phyloP scores from a whole-genome alignment of 2,797 vertebrate genomes.

The Malacoraja senta region DNA sequence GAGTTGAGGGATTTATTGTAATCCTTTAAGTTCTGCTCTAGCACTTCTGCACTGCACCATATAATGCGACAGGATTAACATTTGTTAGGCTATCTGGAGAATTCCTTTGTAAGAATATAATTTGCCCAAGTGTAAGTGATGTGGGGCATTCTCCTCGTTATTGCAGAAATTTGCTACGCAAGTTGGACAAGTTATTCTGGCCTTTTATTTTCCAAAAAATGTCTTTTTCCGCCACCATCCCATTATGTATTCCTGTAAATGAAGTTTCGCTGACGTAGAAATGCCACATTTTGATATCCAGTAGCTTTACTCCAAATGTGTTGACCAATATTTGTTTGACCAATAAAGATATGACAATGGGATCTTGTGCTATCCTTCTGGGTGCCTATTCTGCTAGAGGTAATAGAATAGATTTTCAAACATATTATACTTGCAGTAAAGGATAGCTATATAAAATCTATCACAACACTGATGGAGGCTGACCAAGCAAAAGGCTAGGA shows the following conservation, averaged over 20 bases:
- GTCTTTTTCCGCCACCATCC: neutral
- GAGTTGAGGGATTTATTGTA: constrained; percentile 28
- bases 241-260: neutral
- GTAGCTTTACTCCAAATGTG: neutral
- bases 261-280: neutral
- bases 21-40: constrained; percentile 21
- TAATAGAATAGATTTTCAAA: neutral
- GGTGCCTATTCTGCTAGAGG: neutral
- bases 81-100: constrained; percentile 14
- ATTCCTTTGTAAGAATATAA: neutral
- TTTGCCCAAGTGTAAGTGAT: neutral
- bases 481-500: neutral
- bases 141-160: neutral
- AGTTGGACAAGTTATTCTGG: neutral
- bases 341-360: neutral
- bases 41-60: neutral
- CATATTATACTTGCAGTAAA: too few relatives aligned
- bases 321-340: too few relatives aligned
- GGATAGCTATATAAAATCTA: neutral
- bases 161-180: neutral
- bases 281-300: neutral
- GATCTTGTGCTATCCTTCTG: neutral
- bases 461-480: neutral
- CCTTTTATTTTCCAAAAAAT: neutral
- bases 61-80: constrained; percentile 7